Evolutionary conservation across 2,888 invertebrate species (phyloP), one percentile per base, ranked within the genome.

Genomic region (Zaprionus bogoriensis): DNA sequence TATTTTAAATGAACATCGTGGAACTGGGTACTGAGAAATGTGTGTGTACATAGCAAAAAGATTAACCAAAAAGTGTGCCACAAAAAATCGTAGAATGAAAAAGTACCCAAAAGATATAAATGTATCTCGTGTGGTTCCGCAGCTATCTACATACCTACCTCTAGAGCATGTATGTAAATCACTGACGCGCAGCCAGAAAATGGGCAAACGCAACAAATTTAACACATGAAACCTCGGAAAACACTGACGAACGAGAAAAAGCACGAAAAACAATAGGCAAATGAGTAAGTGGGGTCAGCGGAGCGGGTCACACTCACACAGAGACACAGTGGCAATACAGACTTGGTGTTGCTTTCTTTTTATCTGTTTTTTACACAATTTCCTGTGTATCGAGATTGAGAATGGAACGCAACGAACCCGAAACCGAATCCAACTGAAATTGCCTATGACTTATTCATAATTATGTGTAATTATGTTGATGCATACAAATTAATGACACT

Each of bases 401-500:
- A 54, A 73, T 55, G 46, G 67, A 53, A 64, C 48, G 52, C 47
- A 48, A 41, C 27, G 45, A 60, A 53, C 41, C 1, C 27, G 1
- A 27, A 3, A 28, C 0, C 12, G 14, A 32, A 32, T 7, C 32
- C 14, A 17, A 14, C 14, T 58, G 30, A 63, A 74, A 58, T 59
- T 67, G 50, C 57, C 57, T 67, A 60, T 70, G 74, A 70, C 63
- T 68, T 58, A 77, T 64, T 69, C 63, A 84, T 65, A 84, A 77
- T 84, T 67, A 71, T 67, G 63, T 67, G 48, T 68, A 79, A 85
- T 85, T 78, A 73, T 85, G 79, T 79, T 80, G 86, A 73, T 82
- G 83, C 81, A 82, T 74, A 76, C 85, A 85, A 81, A 74, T 85
- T 81, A 81, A 81, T 81, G 80, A 54, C 73, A 85, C 79, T 85